phyloP scores from a whole-genome alignment of 1,140 invertebrate species.

The Patella vulgata region DNA sequence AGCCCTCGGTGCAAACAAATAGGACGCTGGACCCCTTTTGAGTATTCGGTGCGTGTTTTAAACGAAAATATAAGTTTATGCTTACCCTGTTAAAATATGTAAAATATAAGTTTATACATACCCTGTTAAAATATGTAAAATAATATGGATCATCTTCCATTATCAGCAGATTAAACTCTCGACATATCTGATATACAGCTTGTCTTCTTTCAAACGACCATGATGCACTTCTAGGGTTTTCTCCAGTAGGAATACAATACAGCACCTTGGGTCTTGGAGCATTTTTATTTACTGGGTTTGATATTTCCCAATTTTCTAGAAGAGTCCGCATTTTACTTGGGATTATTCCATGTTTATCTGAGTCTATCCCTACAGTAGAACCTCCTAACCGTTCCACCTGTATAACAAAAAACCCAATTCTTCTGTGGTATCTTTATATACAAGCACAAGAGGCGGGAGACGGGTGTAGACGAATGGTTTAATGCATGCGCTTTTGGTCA shows the following conservation, averaged over 20 bases:
- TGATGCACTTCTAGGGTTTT: conserved; percentile 77
- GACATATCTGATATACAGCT: conserved; percentile 78
- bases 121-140: conserved; percentile 75
- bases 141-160: conserved; percentile 84
- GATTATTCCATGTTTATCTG: conserved; percentile 30
- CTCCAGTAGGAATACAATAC: conserved; percentile 72
- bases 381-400: conserved; percentile 17
- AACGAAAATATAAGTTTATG: no score
- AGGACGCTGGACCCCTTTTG: no score
- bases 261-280: conserved; percentile 65
- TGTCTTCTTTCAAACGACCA: conserved; percentile 73
- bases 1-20: no score
- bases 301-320: conserved; percentile 42
- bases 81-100: no score
- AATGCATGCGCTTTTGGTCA: no score
- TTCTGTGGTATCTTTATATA: not conserved
- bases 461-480: not conserved
- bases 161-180: conserved; percentile 79
- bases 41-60: no score
- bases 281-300: conserved; percentile 22
- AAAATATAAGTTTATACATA: no score
- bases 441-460: not conserved
- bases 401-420: not conserved
- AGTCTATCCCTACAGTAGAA: conserved; percentile 8
- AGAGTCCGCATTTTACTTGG: conserved; percentile 14